Conservation (phyloP, 2,888 invertebrate species). For the Alloscopus bannaensis region DNA sequence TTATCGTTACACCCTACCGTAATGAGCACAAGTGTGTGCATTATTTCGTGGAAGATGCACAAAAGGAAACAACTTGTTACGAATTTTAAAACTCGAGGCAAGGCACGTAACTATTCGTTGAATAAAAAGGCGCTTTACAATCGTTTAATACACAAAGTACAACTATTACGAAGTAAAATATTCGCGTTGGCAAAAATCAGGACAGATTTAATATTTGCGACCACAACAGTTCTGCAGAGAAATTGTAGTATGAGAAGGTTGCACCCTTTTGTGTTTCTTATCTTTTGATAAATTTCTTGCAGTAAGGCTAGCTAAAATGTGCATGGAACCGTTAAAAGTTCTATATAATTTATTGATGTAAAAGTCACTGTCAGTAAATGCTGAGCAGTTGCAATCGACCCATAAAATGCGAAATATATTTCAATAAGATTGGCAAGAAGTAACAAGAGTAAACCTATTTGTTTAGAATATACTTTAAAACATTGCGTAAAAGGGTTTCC, state of each 20-base stretch:
- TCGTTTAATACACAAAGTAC: not conserved
- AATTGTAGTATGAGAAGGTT: too few species aligned
- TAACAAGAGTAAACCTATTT: not conserved
- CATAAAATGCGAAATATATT: not conserved
- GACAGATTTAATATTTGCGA: not conserved
- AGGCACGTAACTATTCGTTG: conserved; percentile 51
- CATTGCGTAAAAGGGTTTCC: not conserved
- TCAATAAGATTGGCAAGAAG: not conserved
- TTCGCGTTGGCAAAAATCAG: not conserved
- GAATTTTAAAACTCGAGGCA: conserved; percentile 32
- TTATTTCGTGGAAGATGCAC: too few species aligned
- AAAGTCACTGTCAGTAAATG: too few species aligned
- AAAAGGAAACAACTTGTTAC: too few species aligned
- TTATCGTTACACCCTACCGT: too few species aligned
- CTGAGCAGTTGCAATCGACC: too few species aligned
- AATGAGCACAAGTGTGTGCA: too few species aligned
- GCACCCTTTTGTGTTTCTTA: too few species aligned
- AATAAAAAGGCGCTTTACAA: conserved; percentile 43
- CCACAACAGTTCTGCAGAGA: not conserved
- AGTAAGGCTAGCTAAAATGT: too few species aligned
- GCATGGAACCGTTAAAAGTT: too few species aligned
- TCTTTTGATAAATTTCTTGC: too few species aligned
- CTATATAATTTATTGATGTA: too few species aligned
- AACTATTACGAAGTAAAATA: not conserved
- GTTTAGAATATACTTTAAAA: not conserved